phyloP scores from a whole-genome alignment of 2,888 invertebrate species.

The Eupithecia abbreviata region DNA sequence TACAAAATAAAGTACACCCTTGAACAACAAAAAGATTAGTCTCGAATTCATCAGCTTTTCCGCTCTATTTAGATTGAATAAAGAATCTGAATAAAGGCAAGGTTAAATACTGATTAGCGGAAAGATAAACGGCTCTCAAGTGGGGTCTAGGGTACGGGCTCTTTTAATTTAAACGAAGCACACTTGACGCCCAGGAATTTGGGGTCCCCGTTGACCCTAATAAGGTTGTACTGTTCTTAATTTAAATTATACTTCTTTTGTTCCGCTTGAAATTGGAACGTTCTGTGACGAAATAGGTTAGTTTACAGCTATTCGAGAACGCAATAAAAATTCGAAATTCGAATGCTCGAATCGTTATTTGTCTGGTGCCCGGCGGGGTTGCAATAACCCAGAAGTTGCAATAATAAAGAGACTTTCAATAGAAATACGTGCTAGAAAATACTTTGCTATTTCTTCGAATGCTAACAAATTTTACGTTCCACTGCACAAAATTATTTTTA shows the following conservation, averaged over 20 bases:
- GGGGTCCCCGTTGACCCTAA: conserved; percentile 29
- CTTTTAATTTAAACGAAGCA: conserved; percentile 41
- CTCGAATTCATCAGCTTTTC: conserved; percentile 14
- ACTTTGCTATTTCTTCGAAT: neutral
- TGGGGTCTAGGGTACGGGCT: conserved; percentile 30
- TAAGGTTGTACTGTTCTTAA: conserved; percentile 37
- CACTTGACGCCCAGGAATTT: conserved; percentile 37
- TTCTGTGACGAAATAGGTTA: neutral
- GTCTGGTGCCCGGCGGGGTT: neutral
- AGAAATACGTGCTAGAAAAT: neutral
- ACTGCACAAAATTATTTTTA: neutral
- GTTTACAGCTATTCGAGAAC: neutral
- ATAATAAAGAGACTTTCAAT: neutral
- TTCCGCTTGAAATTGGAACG: conserved; percentile 10
- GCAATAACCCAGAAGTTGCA: neutral
- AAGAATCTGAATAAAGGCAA: conserved; percentile 31
- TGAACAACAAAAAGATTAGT: conserved; percentile 10
- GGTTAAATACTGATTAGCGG: conserved; percentile 40
- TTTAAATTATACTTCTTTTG: conserved; percentile 33
- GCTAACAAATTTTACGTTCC: neutral
- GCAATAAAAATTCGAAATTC: conserved; percentile 4
- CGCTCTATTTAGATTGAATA: conserved; percentile 22
- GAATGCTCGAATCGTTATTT: neutral
- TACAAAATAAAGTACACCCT: neutral
- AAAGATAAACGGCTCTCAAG: conserved; percentile 37